Percentiles rank a stretch among this genome's conserved stretches.
These are phyloP conservation scores for Hirtodrosophila alboralis DNA, from an alignment of 2,888 invertebrate genomes.

Conservation along the genomic window DNA sequence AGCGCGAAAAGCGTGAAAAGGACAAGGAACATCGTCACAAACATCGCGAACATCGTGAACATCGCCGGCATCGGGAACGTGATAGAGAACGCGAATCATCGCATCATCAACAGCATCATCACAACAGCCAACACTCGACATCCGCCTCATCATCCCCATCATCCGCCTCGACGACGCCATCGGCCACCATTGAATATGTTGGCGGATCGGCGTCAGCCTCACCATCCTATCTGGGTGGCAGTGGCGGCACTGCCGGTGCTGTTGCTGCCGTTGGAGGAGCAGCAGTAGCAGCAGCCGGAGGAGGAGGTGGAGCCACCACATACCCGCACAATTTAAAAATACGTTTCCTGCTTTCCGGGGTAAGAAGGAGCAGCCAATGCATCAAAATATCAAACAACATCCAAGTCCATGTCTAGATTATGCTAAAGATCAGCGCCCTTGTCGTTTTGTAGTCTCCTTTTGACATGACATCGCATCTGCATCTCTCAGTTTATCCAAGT, in stretches of 20 bases:
- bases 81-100: constrained; percentile 50
- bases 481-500: neutral
- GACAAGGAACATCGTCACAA: constrained; percentile 80
- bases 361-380: constrained; percentile 58
- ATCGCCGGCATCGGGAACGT: constrained; percentile 64
- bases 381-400: neutral
- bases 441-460: constrained; percentile 10
- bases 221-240: constrained; percentile 68
- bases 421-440: constrained; percentile 15
- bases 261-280: constrained; percentile 22
- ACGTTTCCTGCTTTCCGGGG: constrained; percentile 84
- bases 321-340: constrained; percentile 84
- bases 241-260: constrained; percentile 34
- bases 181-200: constrained; percentile 74
- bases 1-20: constrained; percentile 83
- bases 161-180: constrained; percentile 74
- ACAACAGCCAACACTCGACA: constrained; percentile 75
- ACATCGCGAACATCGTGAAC: constrained; percentile 70
- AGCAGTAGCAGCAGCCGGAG: constrained; percentile 12
- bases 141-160: constrained; percentile 81
- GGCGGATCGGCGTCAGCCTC: constrained; percentile 76
- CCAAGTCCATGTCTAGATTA: constrained; percentile 6
- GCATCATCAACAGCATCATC: constrained; percentile 57
- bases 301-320: constrained; percentile 76
- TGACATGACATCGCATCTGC: constrained; percentile 14